Percentiles rank a stretch among this genome's conserved stretches.
Conservation (phyloP, 2,113 vertebrate species). For the Pteronura brasiliensis region DNA sequence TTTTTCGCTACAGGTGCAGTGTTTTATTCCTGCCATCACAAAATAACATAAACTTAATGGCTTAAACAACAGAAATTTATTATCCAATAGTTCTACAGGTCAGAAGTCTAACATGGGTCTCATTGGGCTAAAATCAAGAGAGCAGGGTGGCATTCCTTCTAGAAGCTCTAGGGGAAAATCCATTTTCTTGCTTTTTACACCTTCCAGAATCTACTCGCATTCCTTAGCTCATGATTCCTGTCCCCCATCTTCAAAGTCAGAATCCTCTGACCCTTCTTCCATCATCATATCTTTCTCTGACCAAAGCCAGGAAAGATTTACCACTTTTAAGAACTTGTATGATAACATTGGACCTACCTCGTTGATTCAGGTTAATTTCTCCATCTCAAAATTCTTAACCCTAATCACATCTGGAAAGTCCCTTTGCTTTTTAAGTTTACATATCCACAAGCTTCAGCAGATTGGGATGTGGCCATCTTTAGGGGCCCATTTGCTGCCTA, state of each 20-base stretch:
- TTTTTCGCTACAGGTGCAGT: not conserved
- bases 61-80: not conserved
- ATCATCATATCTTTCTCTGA: not conserved
- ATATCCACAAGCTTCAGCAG: not conserved
- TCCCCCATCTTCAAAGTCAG: not conserved
- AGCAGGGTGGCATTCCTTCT: not conserved
- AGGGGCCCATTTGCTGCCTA: not conserved
- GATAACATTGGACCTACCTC: not conserved
- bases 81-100: not conserved
- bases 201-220: not conserved
- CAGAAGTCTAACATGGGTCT: not conserved
- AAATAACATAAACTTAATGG: not conserved
- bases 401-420: not conserved
- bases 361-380: not conserved
- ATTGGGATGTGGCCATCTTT: not conserved
- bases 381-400: not conserved
- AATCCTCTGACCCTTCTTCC: not conserved
- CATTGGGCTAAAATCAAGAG: not conserved
- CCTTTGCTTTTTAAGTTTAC: not conserved
- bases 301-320: not conserved
- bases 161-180: not conserved
- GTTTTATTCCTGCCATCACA: not conserved
- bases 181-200: not conserved
- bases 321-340: not conserved
- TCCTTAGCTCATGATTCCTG: not conserved